Evolutionary conservation across 2,797 vertebrate genomes (phyloP).

Genomic region (Fratercula arctica): DNA sequence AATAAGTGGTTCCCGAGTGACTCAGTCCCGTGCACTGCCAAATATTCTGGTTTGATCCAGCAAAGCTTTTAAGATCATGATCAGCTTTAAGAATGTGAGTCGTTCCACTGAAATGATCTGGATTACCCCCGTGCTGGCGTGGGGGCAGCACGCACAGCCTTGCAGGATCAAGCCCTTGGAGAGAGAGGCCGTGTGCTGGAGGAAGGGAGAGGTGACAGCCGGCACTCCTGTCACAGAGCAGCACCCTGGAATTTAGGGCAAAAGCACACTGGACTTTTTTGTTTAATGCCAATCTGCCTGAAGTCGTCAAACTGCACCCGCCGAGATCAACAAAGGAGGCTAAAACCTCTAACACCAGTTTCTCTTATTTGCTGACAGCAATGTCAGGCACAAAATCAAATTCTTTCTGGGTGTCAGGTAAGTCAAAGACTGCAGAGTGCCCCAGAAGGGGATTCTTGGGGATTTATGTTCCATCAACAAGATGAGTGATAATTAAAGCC

Average conservation of each 20-base stretch:
- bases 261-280: neutral
- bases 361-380: neutral
- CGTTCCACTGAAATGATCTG: neutral
- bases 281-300: neutral
- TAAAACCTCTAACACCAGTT: neutral
- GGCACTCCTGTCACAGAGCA: neutral
- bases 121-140: neutral
- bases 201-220: neutral
- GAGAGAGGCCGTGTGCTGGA: neutral
- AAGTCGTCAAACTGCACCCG: neutral
- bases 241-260: conserved; percentile 9
- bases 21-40: neutral
- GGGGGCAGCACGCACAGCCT: neutral
- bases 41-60: conserved; percentile 19
- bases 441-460: conserved; percentile 43
- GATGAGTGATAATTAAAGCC: conserved; percentile 51
- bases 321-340: neutral
- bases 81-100: conserved; percentile 12
- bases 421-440: conserved; percentile 1
- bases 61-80: conserved; percentile 36
- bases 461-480: conserved; percentile 53
- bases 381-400: conserved; percentile 13
- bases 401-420: conserved; percentile 46
- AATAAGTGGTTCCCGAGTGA: neutral
- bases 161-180: neutral